These are phyloP conservation scores for Dunckerocampus dactyliophorus DNA, from an alignment of 2,113 vertebrate species.

Conservation along the genomic window DNA sequence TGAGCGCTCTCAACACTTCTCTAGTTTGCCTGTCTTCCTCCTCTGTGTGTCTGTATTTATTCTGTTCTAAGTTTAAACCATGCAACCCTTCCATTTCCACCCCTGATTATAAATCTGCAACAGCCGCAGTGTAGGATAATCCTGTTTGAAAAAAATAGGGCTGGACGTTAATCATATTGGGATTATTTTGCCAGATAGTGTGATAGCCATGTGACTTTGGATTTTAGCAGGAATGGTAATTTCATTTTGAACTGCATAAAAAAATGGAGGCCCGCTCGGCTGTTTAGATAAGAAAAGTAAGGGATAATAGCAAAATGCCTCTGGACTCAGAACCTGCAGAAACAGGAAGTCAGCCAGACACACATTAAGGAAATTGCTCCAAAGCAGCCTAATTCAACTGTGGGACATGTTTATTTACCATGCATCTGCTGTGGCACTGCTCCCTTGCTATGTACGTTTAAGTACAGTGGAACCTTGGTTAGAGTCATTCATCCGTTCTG, in stretches of 20 bases:
- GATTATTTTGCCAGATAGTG: constrained; percentile 5
- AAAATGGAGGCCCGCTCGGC: not conserved
- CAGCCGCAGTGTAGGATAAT: constrained; percentile 13
- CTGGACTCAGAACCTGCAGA: too few species aligned
- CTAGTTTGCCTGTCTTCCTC: not conserved
- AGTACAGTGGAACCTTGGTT: too few species aligned
- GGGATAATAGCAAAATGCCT: too few species aligned
- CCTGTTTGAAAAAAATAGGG: not conserved
- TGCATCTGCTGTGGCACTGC: too few species aligned
- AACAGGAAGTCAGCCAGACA: too few species aligned
- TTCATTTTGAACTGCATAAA: not conserved
- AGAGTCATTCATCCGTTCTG: too few species aligned
- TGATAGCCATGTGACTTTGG: constrained; percentile 4
- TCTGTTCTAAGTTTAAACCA: not conserved
- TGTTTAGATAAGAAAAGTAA: not conserved
- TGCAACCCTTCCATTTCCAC: not conserved
- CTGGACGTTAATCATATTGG: not conserved
- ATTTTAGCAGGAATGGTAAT: not conserved
- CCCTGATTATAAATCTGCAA: constrained; percentile 4
- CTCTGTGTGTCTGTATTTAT: not conserved
- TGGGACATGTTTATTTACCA: too few species aligned
- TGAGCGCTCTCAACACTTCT: not conserved
- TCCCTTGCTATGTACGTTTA: too few species aligned
- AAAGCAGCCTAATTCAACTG: too few species aligned
- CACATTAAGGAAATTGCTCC: too few species aligned